phyloP scores from a whole-genome alignment of 2,888 invertebrate species.

The Macaria notata region DNA sequence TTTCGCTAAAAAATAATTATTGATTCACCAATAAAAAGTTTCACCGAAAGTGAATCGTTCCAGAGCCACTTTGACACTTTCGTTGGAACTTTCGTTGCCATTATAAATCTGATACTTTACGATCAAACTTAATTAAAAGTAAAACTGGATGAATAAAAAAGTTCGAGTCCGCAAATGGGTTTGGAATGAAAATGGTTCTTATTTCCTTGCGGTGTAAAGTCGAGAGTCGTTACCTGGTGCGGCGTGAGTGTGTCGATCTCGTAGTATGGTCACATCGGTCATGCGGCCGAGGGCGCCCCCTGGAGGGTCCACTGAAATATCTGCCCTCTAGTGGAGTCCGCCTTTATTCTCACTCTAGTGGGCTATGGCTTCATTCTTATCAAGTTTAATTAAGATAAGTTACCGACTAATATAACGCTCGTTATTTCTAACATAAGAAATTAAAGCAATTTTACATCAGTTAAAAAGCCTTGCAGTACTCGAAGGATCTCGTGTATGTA shows the following conservation, averaged over 20 bases:
- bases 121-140: conserved; percentile 37
- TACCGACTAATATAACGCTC: no score
- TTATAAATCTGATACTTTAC: conserved; percentile 27
- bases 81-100: conserved; percentile 9
- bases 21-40: no score
- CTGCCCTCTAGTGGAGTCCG: not conserved
- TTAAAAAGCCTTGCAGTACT: no score
- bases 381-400: no score
- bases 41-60: not conserved
- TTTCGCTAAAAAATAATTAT: no score
- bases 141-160: conserved; percentile 33
- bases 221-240: conserved; percentile 53
- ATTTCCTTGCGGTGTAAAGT: conserved; percentile 28
- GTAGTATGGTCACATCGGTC: conserved; percentile 53
- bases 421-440: no score
- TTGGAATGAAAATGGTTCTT: conserved; percentile 29
- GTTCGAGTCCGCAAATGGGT: conserved; percentile 20
- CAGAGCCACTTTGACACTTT: conserved; percentile 11
- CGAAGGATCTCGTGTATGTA: no score
- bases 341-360: not conserved
- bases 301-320: not conserved
- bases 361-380: no score
- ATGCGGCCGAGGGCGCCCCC: conserved; percentile 33
- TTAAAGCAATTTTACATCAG: no score
- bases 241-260: conserved; percentile 57